Evolutionary conservation across 2,113 vertebrate species (phyloP).

Genomic region (Dicerorhinus sumatrensis): DNA sequence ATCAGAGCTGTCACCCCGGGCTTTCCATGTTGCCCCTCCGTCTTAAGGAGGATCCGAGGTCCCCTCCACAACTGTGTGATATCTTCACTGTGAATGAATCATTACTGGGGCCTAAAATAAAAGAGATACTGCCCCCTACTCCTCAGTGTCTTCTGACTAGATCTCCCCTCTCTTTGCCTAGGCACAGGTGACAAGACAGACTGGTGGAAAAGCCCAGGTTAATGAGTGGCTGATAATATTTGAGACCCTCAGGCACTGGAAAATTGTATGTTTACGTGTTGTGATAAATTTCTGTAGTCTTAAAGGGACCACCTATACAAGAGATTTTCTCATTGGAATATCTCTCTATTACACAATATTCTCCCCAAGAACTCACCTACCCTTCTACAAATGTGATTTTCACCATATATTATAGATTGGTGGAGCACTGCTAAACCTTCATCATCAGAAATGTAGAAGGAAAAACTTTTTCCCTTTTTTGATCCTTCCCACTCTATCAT

Average conservation of each 20-base stretch:
- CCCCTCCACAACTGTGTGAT: background rate
- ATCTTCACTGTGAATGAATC: background rate
- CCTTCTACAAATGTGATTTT: background rate
- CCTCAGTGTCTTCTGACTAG: background rate
- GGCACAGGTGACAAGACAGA: background rate
- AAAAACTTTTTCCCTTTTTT: background rate
- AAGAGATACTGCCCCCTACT: background rate
- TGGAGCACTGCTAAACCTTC: background rate
- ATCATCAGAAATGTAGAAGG: background rate
- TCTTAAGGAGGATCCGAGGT: background rate
- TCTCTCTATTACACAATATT: background rate
- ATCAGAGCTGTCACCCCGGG: background rate
- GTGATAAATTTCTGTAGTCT: background rate
- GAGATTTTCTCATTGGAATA: background rate
- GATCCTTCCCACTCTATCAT: background rate
- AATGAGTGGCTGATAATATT: background rate
- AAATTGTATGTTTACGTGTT: background rate
- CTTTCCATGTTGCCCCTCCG: background rate
- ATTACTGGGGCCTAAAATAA: background rate
- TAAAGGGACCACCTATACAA: background rate
- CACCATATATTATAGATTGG: background rate
- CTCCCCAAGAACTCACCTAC: background rate
- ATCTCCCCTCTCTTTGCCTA: background rate
- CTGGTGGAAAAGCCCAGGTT: background rate
- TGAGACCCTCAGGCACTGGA: background rate